Evolutionary conservation across 2,797 vertebrate genomes (phyloP).

Genomic region (Cossypha heuglini): DNA sequence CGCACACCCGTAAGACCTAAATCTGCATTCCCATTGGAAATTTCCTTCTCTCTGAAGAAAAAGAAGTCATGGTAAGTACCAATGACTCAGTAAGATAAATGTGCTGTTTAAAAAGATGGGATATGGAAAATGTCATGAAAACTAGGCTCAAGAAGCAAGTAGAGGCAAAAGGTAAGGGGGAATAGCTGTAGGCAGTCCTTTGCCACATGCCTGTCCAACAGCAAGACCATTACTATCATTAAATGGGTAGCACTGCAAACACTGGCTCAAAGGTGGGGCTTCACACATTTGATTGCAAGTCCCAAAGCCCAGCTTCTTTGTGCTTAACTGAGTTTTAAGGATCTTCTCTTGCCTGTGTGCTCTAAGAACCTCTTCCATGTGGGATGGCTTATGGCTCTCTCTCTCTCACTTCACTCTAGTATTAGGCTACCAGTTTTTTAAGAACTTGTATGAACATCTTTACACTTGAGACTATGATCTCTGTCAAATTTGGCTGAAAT

Average conservation of each 20-base stretch:
- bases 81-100: fast-evolving
- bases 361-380: neutral
- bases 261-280: fast-evolving
- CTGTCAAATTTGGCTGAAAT: slow-evolving; percentile 9
- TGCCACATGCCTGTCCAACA: neutral
- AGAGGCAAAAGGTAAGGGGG: neutral
- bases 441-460: neutral
- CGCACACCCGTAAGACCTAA: neutral
- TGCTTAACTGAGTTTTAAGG: neutral
- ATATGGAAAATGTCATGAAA: neutral
- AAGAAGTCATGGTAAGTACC: neutral
- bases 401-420: neutral
- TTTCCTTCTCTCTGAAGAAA: neutral
- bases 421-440: neutral
- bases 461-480: neutral
- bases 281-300: neutral
- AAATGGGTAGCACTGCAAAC: neutral
- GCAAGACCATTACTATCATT: neutral
- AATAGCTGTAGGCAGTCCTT: neutral
- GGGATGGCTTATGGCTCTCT: neutral
- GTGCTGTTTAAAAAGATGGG: neutral
- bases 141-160: neutral
- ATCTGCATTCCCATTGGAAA: neutral
- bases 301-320: neutral
- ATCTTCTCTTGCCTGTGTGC: neutral